Conservation (phyloP, 2,888 invertebrate species). For the Graphium colonna region DNA sequence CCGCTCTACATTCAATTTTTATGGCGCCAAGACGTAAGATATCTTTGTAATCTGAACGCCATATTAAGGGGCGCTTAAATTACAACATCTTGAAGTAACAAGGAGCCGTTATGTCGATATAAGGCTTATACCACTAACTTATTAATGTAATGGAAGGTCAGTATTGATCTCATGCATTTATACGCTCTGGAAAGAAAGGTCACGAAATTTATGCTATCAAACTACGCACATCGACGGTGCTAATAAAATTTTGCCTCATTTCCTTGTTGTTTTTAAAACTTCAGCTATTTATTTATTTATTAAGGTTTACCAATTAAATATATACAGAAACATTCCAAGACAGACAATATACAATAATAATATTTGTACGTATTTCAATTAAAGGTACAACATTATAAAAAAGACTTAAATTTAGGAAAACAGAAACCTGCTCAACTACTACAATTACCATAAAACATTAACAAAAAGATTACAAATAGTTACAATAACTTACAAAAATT, state of each 20-base stretch:
- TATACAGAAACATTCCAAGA: too few relatives aligned
- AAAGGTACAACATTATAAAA: too few relatives aligned
- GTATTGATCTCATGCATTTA: conserved; percentile 46
- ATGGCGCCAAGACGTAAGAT: conserved; percentile 18
- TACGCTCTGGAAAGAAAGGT: conserved; percentile 44
- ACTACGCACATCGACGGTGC: conserved; percentile 17
- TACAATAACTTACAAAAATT: too few relatives aligned
- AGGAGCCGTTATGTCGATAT: conserved; percentile 17
- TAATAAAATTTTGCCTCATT: background rate
- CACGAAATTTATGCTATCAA: conserved; percentile 44
- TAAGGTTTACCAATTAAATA: too few relatives aligned
- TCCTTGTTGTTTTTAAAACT: background rate
- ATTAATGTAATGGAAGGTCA: conserved; percentile 32
- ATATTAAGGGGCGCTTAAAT: conserved; percentile 20
- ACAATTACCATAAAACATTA: too few relatives aligned
- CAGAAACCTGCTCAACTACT: too few relatives aligned
- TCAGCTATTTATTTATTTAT: too few relatives aligned
- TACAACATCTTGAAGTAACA: conserved; percentile 18
- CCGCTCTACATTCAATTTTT: conserved; percentile 19
- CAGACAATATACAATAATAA: too few relatives aligned
- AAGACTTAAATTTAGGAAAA: too few relatives aligned
- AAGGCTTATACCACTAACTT: conserved; percentile 10
- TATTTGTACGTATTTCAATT: too few relatives aligned
- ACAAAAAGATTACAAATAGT: too few relatives aligned
- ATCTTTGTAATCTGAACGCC: conserved; percentile 21